A percentile compares a stretch with the other conserved stretches of the same genome.
These are phyloP conservation scores for Nycticorax nycticorax DNA, from an alignment of 2,113 vertebrate genomes.

Conservation along the genomic window DNA sequence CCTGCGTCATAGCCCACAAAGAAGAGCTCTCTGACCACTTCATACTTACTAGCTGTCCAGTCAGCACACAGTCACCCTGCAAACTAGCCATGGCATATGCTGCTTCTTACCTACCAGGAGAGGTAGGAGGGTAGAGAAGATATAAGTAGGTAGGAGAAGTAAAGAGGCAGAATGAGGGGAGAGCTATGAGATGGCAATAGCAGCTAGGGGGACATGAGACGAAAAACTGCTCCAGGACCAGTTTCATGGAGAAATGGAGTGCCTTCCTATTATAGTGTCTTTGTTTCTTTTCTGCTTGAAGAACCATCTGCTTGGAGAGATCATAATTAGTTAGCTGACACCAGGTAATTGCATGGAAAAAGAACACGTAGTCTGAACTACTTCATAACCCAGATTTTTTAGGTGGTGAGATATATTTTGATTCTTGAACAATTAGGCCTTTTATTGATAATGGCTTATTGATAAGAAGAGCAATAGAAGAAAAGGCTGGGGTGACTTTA, in stretches of 20 bases:
- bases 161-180: background rate
- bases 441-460: slow-evolving; percentile 41
- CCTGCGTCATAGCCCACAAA: too few species aligned
- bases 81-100: background rate
- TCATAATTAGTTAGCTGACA: background rate
- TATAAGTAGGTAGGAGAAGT: background rate
- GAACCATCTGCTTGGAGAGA: background rate
- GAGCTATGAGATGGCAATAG: background rate
- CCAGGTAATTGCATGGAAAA: background rate
- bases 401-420: background rate
- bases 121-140: background rate
- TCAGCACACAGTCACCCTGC: background rate
- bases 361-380: background rate
- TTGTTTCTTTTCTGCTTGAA: background rate
- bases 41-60: background rate
- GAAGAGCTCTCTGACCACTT: background rate
- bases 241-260: background rate
- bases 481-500: slow-evolving; percentile 39
- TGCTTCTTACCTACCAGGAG: background rate
- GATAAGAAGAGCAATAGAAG: slow-evolving; percentile 56
- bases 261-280: background rate
- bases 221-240: background rate
- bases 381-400: background rate
- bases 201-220: accelerated
- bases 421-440: slow-evolving; percentile 26